Evolutionary conservation across 2,888 invertebrate genomes (phyloP), one percentile per base, ranked within the genome.

Genomic region (Marronus borbonicus): DNA sequence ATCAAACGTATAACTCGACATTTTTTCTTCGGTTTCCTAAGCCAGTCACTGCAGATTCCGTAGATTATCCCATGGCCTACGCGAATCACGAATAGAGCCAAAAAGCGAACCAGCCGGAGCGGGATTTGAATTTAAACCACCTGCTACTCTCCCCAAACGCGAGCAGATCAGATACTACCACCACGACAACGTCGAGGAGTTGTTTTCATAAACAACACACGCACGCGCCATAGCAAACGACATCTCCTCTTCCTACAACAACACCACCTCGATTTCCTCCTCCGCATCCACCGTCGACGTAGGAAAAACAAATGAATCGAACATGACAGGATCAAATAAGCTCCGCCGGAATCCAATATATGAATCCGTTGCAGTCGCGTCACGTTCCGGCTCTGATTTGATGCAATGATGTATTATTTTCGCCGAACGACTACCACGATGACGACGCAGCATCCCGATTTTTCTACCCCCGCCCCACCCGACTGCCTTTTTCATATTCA

Each of bases 361-460:
- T 80, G 82, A 81, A 80, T 80, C 81, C 78, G 76, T 76, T 79
- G 81, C 80, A 82, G 80, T 75, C 80, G 64, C 66, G 49, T 76
- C 76, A 81, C 81, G 81, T 78, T 44, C 44, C 44, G 80, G 24
- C 79, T 80, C 82, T 81, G 83, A 83, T 83, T 82, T 82, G 81
- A 81, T 80, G 80, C 81, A 83, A 81, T 82, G 83, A 83, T 81
- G 79, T 82, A 81, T 80, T 81, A 82, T 81, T 82, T 82, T 81
- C 81, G 80, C 81, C 79, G 79, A 60, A 74, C 39, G 60, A 60
- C 60, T 44, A 60, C 24, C 24, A 24, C 72, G 60, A 58, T 62
- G 44, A 68, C 60, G 39, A 10, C 50, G 10, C 68, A 52, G 58
- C 50, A 20, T 50, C 68, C 68, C 24, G 24, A 20, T 17, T 58